Evolutionary conservation across 2,797 vertebrate species (phyloP).

Genomic region (Sphaeramia orbicularis): DNA sequence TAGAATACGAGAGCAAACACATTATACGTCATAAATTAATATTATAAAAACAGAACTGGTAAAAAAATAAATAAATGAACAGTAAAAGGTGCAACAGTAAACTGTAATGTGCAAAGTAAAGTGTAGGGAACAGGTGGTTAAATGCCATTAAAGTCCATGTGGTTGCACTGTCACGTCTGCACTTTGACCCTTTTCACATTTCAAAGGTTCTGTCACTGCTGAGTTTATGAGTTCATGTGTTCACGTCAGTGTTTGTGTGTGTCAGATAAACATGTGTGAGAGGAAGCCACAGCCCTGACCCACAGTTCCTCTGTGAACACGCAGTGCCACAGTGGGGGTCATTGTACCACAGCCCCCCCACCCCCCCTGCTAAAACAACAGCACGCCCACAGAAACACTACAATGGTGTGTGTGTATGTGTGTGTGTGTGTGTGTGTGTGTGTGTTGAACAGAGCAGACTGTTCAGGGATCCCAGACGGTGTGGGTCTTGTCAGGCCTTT

Average conservation of each 20-base stretch:
- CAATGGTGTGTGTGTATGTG: constrained; percentile 46
- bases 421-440: constrained; percentile 32
- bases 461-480: constrained; percentile 55
- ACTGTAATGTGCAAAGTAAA: too few species aligned
- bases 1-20: too few species aligned
- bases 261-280: constrained; percentile 54
- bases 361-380: constrained; percentile 81
- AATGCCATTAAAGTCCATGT: too few species aligned
- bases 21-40: too few species aligned
- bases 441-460: constrained; percentile 55
- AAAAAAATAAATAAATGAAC: too few species aligned
- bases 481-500: constrained; percentile 41
- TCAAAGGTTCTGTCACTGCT: too few species aligned
- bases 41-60: too few species aligned
- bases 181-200: too few species aligned
- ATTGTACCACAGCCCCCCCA: constrained; percentile 75
- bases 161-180: too few species aligned
- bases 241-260: constrained; percentile 26
- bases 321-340: constrained; percentile 65
- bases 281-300: constrained; percentile 69
- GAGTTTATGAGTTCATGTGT: too few species aligned
- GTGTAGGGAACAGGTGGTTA: too few species aligned
- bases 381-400: constrained; percentile 70
- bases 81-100: too few species aligned
- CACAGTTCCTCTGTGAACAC: constrained; percentile 51